Conservation (phyloP, 2,113 vertebrate genomes). For the Carlito syrichta region DNA sequence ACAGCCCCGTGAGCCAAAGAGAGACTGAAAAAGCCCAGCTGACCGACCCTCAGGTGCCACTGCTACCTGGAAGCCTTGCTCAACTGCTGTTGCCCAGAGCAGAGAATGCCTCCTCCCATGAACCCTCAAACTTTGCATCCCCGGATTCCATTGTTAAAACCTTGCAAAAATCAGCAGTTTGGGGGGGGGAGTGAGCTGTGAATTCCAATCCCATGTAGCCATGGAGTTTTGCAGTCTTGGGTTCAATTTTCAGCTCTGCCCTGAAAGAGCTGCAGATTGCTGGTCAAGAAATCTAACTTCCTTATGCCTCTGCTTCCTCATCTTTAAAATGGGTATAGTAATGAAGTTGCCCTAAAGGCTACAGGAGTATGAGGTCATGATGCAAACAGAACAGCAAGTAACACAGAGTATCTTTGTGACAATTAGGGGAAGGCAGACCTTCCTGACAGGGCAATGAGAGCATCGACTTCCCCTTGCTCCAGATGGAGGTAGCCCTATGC, state of each 20-base stretch:
- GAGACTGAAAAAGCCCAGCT: not conserved
- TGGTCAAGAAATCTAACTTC: not conserved
- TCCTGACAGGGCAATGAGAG: not conserved
- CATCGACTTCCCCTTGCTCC: accelerated
- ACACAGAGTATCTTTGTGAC: accelerated
- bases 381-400: too few species aligned
- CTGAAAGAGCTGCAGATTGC: not conserved
- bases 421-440: not conserved
- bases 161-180: not conserved
- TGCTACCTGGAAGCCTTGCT: not conserved
- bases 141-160: not conserved
- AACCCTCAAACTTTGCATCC: not conserved
- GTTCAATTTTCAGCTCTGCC: not conserved
- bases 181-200: accelerated
- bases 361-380: accelerated
- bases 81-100: not conserved
- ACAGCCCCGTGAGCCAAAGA: not conserved
- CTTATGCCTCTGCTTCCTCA: not conserved
- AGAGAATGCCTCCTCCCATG: not conserved
- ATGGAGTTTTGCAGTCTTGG: not conserved
- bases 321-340: not conserved
- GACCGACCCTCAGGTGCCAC: accelerated
- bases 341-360: not conserved
- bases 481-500: not conserved
- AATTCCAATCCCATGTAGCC: not conserved